These are phyloP conservation scores for Pachliopta kotzebuea DNA, from an alignment of 2,888 invertebrate species.

Conservation along the genomic window DNA sequence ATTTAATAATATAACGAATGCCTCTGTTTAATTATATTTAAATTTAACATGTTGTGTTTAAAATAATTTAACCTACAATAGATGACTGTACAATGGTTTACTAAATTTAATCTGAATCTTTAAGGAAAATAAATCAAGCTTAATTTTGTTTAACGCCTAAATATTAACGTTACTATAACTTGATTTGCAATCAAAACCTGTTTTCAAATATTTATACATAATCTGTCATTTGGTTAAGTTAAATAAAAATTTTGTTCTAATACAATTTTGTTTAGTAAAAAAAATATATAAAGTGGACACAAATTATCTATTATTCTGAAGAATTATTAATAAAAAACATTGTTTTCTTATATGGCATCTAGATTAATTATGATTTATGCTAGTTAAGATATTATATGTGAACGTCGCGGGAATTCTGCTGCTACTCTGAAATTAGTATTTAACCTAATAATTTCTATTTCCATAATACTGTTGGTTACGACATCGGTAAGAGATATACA, in stretches of 20 bases:
- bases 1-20: too few species aligned
- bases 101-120: not conserved
- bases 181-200: not conserved
- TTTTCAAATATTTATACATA: not conserved
- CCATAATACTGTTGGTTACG: constrained; percentile 14
- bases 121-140: not conserved
- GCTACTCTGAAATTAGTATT: not conserved
- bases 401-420: not conserved
- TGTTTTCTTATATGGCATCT: not conserved
- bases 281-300: not conserved
- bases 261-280: not conserved
- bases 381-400: not conserved
- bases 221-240: too few species aligned
- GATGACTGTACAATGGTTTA: too few species aligned
- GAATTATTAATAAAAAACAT: not conserved
- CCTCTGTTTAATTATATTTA: too few species aligned
- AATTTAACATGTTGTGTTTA: too few species aligned
- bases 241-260: too few species aligned
- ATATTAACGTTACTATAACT: not conserved
- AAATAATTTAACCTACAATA: too few species aligned
- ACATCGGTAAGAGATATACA: not conserved
- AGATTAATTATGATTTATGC: not conserved
- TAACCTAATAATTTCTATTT: not conserved
- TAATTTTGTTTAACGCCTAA: not conserved
- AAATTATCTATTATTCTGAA: not conserved